Percentiles rank a stretch among this genome's conserved stretches.
phyloP scores from a whole-genome alignment of 2,113 vertebrate species.

The Erpornis zantholeuca region DNA sequence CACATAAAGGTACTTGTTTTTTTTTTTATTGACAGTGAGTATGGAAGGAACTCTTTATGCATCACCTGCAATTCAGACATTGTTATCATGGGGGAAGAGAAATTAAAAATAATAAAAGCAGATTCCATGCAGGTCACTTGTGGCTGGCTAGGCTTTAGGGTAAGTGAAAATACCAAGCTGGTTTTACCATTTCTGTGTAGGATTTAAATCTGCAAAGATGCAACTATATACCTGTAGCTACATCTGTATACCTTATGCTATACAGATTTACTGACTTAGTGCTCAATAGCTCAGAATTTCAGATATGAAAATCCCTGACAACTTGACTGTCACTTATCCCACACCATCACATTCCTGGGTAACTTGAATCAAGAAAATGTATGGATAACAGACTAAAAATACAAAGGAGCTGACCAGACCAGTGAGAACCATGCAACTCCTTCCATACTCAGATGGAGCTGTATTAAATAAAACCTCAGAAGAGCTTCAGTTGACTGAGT shows the following conservation, averaged over 20 bases:
- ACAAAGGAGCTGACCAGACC: not conserved
- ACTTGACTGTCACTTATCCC: not conserved
- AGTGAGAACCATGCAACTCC: not conserved
- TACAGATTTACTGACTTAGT: not conserved
- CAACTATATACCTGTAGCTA: not conserved
- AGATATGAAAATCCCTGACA: not conserved
- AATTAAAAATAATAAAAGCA: not conserved
- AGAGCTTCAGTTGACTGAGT: not conserved
- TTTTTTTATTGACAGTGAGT: not conserved
- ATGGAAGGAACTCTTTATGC: not conserved
- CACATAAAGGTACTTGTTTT: not conserved
- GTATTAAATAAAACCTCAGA: not conserved
- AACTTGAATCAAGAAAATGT: not conserved
- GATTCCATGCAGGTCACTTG: not conserved
- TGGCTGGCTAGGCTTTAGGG: not conserved
- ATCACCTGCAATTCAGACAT: not conserved
- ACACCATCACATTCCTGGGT: not conserved
- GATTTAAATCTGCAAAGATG: not conserved
- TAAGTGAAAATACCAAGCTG: not conserved
- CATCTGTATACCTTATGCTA: not conserved
- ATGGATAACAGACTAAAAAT: not conserved
- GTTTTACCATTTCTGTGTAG: not conserved
- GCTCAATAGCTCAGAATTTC: not conserved
- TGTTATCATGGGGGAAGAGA: accelerated
- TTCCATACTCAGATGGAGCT: not conserved